Evolutionary conservation across 2,888 invertebrate genomes (phyloP).

Genomic region (Parapristionchus giblindavisi): DNA sequence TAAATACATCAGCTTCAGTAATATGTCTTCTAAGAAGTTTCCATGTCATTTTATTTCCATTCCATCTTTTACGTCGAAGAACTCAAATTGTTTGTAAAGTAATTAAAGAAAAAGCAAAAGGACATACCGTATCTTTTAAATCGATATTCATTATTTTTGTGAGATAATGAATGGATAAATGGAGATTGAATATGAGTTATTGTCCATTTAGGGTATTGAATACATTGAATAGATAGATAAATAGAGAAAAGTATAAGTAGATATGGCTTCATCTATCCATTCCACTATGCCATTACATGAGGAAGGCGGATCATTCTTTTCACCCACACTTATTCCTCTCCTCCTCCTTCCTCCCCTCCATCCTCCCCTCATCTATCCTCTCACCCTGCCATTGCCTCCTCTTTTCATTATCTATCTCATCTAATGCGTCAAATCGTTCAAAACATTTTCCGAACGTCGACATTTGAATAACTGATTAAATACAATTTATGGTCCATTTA

Average conservation of each 20-base stretch:
- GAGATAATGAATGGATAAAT: neutral
- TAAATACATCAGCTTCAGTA: constrained; percentile 47
- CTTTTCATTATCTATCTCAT: constrained; percentile 24
- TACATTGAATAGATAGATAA: neutral
- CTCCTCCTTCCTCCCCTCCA: neutral
- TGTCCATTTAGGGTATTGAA: neutral
- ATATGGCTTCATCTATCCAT: constrained; percentile 28
- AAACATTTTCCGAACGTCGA: no score
- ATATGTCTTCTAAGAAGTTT: constrained; percentile 47
- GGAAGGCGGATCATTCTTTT: constrained; percentile 25
- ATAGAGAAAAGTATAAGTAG: constrained; percentile 8
- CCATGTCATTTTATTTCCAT: constrained; percentile 46
- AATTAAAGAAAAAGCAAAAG: neutral
- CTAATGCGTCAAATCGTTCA: constrained; percentile 23
- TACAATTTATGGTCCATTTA: no score
- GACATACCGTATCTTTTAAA: constrained; percentile 22
- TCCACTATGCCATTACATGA: constrained; percentile 14
- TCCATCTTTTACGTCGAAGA: constrained; percentile 49
- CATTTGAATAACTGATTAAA: no score
- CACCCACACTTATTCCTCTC: constrained; percentile 4
- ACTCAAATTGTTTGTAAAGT: constrained; percentile 40
- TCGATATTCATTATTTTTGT: neutral
- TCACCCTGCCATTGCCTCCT: neutral
- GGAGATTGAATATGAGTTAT: neutral
- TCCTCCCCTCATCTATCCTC: constrained; percentile 17